Conservation (phyloP, 2,113 vertebrate species). For the Carlito syrichta region DNA sequence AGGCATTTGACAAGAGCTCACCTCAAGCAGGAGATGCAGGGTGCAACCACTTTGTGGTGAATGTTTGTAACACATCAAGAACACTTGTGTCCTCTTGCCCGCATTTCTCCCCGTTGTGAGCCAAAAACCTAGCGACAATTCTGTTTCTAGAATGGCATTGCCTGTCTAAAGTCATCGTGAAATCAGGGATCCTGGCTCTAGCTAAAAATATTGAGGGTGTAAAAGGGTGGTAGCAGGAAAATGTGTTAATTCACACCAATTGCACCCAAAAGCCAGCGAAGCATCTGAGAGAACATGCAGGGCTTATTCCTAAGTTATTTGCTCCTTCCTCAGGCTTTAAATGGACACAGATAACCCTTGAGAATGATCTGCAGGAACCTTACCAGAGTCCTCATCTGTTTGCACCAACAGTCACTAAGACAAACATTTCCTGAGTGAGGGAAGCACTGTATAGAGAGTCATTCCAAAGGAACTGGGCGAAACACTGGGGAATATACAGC, state of each 20-base stretch:
- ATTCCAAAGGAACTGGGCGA: slow-evolving; percentile 39
- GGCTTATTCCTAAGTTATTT: slow-evolving; percentile 28
- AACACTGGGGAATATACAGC: slow-evolving; percentile 18
- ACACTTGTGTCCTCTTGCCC: background rate
- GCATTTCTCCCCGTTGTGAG: background rate
- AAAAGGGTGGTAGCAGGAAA: background rate
- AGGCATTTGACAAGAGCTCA: background rate
- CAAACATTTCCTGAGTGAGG: slow-evolving; percentile 49
- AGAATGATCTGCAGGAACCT: slow-evolving; percentile 49
- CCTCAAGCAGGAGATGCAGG: background rate
- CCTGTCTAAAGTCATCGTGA: background rate
- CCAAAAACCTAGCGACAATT: background rate
- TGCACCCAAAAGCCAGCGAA: background rate
- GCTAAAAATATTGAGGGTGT: background rate
- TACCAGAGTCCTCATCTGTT: slow-evolving; percentile 28
- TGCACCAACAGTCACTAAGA: slow-evolving; percentile 20
- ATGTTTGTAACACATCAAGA: background rate
- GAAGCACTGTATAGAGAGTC: slow-evolving; percentile 22
- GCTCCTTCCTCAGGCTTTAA: background rate
- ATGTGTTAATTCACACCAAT: background rate
- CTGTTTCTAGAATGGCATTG: background rate
- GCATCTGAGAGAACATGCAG: background rate
- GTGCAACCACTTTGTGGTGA: background rate
- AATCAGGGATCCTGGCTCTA: background rate
- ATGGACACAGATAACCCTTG: slow-evolving; percentile 50